Evolutionary conservation across 2,113 vertebrate species (phyloP).

Genomic region (Cottus gobio): DNA sequence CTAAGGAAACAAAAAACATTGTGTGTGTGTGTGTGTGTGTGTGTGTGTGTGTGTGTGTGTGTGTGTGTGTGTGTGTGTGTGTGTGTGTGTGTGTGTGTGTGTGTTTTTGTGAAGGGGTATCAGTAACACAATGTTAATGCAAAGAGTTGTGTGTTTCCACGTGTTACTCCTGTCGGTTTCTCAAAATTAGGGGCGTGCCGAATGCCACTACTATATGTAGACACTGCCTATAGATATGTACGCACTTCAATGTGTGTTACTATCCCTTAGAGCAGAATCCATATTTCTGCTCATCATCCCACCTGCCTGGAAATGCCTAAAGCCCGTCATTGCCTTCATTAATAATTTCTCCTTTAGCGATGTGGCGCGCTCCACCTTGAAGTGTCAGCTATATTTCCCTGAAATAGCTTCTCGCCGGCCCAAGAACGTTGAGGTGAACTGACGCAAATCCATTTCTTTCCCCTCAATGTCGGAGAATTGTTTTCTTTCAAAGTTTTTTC

Average conservation of each 20-base stretch:
- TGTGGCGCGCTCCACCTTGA: conserved; percentile 58
- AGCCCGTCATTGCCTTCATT: conserved; percentile 47
- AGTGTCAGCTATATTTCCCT: conserved; percentile 41
- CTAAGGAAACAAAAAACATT: not conserved
- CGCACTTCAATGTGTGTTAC: not conserved
- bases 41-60: conserved; percentile 4
- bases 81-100: conserved; percentile 5
- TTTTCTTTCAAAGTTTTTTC: conserved; percentile 21
- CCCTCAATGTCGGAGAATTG: not conserved
- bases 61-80: too few relatives aligned
- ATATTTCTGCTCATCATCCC: conserved; percentile 1
- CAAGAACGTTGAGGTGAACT: not conserved
- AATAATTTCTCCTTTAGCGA: conserved; percentile 44
- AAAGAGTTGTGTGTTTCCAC: not conserved
- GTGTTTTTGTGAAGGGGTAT: conserved; percentile 5
- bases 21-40: conserved; percentile 6
- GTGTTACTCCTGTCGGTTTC: not conserved
- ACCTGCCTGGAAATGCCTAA: not conserved
- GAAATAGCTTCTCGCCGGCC: conserved; percentile 27
- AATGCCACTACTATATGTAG: not conserved
- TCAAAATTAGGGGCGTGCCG: not conserved
- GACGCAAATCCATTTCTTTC: conserved; percentile 26
- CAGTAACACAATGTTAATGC: not conserved
- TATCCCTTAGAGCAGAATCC: not conserved
- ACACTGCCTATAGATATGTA: not conserved